These are phyloP conservation scores for Acromyrmex echinatior DNA, from an alignment of 1,140 invertebrate species.

Conservation along the genomic window DNA sequence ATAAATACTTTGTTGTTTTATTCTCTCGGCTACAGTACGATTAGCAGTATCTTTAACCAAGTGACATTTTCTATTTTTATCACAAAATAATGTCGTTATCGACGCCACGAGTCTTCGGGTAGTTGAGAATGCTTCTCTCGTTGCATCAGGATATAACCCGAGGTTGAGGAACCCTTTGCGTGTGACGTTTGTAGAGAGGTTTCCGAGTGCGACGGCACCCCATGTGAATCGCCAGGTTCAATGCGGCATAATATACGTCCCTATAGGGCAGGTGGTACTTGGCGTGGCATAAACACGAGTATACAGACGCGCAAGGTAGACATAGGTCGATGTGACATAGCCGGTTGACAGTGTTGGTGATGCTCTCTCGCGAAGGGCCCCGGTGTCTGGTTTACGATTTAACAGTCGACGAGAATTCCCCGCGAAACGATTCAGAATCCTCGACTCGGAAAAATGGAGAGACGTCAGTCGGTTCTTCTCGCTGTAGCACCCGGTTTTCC, in stretches of 20 bases:
- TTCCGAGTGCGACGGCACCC: slow-evolving; percentile 63
- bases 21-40: not conserved
- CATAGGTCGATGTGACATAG: not conserved
- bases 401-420: slow-evolving; percentile 43
- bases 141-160: not conserved
- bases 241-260: slow-evolving; percentile 76
- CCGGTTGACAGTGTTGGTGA: not conserved
- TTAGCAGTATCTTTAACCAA: not conserved
- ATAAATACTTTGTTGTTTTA: slow-evolving; percentile 24
- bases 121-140: not conserved
- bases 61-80: not conserved
- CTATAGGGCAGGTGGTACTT: slow-evolving; percentile 76
- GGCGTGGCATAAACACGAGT: slow-evolving; percentile 58
- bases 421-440: slow-evolving; percentile 34
- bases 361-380: not conserved
- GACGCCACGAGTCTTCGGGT: not conserved
- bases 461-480: not conserved
- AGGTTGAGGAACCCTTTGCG: slow-evolving; percentile 34
- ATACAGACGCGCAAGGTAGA: slow-evolving; percentile 41
- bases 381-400: slow-evolving; percentile 52
- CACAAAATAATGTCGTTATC: not conserved
- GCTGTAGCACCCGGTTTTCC: slow-evolving; percentile 1
- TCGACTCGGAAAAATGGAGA: slow-evolving; percentile 60
- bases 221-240: slow-evolving; percentile 72
- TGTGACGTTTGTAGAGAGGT: slow-evolving; percentile 60